phyloP scores from a whole-genome alignment of 2,797 vertebrate genomes.

The Apogon hyalosoma region DNA sequence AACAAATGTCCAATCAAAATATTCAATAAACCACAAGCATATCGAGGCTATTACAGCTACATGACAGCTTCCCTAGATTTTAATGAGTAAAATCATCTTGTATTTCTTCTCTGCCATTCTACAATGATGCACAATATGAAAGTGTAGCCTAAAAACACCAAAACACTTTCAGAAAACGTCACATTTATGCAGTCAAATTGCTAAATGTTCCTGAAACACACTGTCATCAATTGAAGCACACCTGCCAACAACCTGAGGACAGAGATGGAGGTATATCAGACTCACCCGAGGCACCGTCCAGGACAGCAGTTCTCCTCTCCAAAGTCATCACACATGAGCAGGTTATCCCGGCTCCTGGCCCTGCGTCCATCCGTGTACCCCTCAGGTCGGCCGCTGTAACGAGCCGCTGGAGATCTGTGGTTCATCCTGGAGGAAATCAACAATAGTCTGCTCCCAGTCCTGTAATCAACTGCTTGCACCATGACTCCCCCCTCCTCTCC shows the following conservation, averaged over 20 bases:
- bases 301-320: slow-evolving; percentile 77
- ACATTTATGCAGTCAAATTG: too few relatives aligned
- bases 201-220: too few relatives aligned
- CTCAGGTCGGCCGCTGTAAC: slow-evolving; percentile 54
- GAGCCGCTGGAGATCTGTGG: slow-evolving; percentile 63
- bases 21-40: too few relatives aligned
- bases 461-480: slow-evolving; percentile 45
- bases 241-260: slow-evolving; percentile 4
- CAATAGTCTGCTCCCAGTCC: slow-evolving; percentile 33
- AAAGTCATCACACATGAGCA: slow-evolving; percentile 77
- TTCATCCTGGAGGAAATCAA: slow-evolving; percentile 73
- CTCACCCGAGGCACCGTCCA: slow-evolving; percentile 79
- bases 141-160: too few relatives aligned
- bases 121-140: too few relatives aligned
- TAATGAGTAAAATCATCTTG: too few relatives aligned
- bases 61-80: too few relatives aligned
- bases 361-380: slow-evolving; percentile 60
- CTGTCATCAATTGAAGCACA: neutral
- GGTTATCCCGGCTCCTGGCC: slow-evolving; percentile 79
- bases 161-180: too few relatives aligned
- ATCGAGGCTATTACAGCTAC: too few relatives aligned
- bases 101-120: too few relatives aligned
- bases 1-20: too few relatives aligned
- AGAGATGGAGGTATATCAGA: slow-evolving; percentile 10
- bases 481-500: slow-evolving; percentile 31